phyloP scores from a whole-genome alignment of 2,113 vertebrate genomes.

The Anser brachyrhynchus region DNA sequence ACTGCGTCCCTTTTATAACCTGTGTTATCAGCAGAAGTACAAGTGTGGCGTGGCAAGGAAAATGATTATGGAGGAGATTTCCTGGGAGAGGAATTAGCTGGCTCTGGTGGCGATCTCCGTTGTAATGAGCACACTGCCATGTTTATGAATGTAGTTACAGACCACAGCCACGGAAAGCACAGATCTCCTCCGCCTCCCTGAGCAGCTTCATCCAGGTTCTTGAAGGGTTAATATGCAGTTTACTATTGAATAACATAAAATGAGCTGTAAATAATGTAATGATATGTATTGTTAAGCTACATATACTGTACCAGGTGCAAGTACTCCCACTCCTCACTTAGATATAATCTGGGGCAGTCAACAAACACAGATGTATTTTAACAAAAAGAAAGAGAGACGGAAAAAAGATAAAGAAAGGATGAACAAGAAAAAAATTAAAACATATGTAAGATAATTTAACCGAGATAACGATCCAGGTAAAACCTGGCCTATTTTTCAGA shows the following conservation, averaged over 20 bases:
- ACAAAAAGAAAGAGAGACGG: constrained; percentile 83
- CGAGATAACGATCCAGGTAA: constrained; percentile 85
- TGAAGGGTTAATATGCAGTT: constrained; percentile 81
- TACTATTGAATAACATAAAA: constrained; percentile 85
- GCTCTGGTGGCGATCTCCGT: constrained; percentile 77
- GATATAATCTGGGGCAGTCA: constrained; percentile 86
- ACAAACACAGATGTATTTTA: constrained; percentile 95
- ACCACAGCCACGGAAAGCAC: constrained; percentile 52
- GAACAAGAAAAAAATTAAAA: constrained; percentile 76
- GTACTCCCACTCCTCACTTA: constrained; percentile 89
- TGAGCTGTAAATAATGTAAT: constrained; percentile 90
- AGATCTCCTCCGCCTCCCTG: constrained; percentile 1
- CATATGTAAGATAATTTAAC: constrained; percentile 84
- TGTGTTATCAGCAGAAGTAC: constrained; percentile 86
- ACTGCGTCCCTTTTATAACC: constrained; percentile 81
- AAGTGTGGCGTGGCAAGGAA: constrained; percentile 77
- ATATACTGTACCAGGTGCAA: constrained; percentile 92
- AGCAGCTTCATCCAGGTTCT: constrained; percentile 50
- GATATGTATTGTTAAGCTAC: constrained; percentile 92
- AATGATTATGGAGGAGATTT: constrained; percentile 84
- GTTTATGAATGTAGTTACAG: constrained; percentile 80
- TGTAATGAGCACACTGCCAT: constrained; percentile 81
- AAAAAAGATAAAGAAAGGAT: constrained; percentile 81
- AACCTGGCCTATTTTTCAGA: constrained; percentile 79
- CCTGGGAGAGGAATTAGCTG: constrained; percentile 85